Evolutionary conservation across 2,797 vertebrate genomes (phyloP).

Genomic region (Balearica regulorum): DNA sequence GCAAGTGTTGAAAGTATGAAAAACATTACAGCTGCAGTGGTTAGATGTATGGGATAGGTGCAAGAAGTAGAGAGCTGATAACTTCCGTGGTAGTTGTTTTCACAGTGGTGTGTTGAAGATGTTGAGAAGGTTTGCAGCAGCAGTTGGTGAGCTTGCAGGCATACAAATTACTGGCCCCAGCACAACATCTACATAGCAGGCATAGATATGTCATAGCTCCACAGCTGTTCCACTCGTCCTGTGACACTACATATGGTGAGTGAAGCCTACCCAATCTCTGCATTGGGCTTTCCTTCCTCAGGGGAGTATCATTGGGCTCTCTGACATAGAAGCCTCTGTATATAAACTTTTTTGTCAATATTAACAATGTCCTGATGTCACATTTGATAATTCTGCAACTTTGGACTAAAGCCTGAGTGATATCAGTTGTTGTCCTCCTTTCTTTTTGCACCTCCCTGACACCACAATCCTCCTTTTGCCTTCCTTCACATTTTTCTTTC

Average conservation of each 20-base stretch:
- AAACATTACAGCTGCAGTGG: neutral
- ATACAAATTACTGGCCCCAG: conserved; percentile 4
- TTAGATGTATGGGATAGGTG: neutral
- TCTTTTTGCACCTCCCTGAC: neutral
- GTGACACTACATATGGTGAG: neutral
- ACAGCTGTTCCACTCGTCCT: conserved; percentile 7
- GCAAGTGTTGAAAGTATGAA: neutral
- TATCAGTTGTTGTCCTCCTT: rapidly evolving
- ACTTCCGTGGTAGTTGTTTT: neutral
- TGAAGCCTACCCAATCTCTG: neutral
- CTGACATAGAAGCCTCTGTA: neutral
- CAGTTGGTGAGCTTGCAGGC: neutral
- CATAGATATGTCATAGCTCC: neutral
- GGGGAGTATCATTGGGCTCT: neutral
- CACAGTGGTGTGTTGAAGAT: neutral
- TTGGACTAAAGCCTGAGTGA: neutral
- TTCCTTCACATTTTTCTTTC: neutral
- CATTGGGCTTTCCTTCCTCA: neutral
- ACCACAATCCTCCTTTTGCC: neutral
- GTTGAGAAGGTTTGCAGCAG: neutral
- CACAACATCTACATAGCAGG: neutral
- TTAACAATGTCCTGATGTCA: neutral
- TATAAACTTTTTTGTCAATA: neutral
- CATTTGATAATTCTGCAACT: neutral
- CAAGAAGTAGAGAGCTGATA: neutral